Percentiles rank a stretch among this genome's conserved stretches.
Conservation (phyloP, 2,888 invertebrate species). For the Patella depressa region DNA sequence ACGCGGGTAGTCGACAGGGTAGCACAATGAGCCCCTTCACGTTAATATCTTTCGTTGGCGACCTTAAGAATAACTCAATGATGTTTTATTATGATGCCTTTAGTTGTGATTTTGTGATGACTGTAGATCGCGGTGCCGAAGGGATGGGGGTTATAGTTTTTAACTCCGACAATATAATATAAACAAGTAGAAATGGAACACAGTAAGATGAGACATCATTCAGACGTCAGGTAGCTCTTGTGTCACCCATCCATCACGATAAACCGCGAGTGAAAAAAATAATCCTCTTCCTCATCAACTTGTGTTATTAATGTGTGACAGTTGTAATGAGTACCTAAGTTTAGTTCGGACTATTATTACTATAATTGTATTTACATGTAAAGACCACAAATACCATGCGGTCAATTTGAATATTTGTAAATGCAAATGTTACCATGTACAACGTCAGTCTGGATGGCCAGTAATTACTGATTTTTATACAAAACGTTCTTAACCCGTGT, state of each 20-base stretch:
- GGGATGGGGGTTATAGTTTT: not conserved
- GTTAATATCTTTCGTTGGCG: conserved; percentile 3
- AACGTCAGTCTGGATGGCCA: too few relatives aligned
- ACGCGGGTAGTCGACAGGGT: not conserved
- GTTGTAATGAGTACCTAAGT: not conserved
- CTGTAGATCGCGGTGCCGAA: not conserved
- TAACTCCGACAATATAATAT: too few relatives aligned
- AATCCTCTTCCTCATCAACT: not conserved
- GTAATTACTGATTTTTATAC: too few relatives aligned
- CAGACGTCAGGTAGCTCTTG: conserved; percentile 7
- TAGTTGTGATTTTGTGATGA: conserved; percentile 2
- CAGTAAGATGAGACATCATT: not conserved
- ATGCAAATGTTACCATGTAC: too few relatives aligned
- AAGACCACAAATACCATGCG: too few relatives aligned
- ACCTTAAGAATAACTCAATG: not conserved
- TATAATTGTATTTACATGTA: too few relatives aligned
- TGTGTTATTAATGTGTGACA: not conserved
- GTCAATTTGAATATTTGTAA: too few relatives aligned
- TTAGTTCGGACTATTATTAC: too few relatives aligned
- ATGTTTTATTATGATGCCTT: not conserved
- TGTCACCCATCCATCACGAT: not conserved
- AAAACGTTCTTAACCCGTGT: too few relatives aligned
- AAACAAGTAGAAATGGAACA: too few relatives aligned
- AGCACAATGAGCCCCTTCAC: not conserved
- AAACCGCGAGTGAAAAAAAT: not conserved